A percentile compares a stretch with the other conserved stretches of the same genome.
phyloP scores from a whole-genome alignment of 2,888 invertebrate genomes.

The Tiliacea aurago region DNA sequence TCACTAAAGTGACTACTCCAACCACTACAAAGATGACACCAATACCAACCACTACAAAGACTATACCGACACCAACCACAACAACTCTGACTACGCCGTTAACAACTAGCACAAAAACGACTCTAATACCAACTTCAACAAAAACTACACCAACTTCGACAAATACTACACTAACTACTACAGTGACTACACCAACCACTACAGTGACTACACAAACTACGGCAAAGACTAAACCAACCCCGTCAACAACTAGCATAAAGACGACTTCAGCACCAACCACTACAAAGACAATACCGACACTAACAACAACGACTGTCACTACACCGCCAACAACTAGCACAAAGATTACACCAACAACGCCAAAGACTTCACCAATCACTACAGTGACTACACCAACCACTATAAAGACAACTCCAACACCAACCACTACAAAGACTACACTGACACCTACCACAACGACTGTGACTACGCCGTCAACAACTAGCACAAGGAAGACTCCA shows the following conservation, averaged over 20 bases:
- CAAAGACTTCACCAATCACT: not conserved
- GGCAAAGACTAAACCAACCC: not conserved
- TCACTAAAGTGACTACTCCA: not conserved
- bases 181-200: not conserved
- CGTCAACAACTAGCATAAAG: not conserved
- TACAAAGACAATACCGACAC: not conserved
- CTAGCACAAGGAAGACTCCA: not conserved
- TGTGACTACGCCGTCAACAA: no score
- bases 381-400: not conserved
- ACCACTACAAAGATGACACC: accelerated
- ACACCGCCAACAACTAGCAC: not conserved
- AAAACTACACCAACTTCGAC: not conserved
- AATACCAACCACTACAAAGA: not conserved
- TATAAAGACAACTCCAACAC: not conserved
- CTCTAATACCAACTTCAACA: not conserved
- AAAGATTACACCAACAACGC: accelerated
- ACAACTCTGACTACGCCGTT: not conserved
- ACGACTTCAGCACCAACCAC: not conserved
- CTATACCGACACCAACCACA: not conserved
- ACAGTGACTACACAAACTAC: not conserved
- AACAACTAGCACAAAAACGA: not conserved
- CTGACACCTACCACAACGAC: not conserved
- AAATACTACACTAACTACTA: not conserved
- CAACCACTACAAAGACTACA: not conserved
- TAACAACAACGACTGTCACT: not conserved